A percentile compares a stretch with the other conserved stretches of the same genome.
phyloP scores from a whole-genome alignment of 2,113 vertebrate genomes.

The Phalacrocorax carbo region DNA sequence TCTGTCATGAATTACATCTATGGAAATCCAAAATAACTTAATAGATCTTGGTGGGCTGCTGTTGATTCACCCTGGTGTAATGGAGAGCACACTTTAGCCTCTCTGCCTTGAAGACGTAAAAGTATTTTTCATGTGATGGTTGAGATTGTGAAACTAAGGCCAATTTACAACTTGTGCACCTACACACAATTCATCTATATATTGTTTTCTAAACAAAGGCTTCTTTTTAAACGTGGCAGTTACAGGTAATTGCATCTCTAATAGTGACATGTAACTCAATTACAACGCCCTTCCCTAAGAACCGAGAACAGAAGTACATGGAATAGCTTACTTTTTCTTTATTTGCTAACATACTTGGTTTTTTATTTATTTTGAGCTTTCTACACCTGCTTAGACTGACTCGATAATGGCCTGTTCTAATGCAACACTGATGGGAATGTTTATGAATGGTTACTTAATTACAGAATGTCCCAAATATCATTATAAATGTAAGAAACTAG shows the following conservation, averaged over 20 bases:
- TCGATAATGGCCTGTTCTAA: neutral
- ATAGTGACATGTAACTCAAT: conserved; percentile 35
- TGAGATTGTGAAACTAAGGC: neutral
- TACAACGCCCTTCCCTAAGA: neutral
- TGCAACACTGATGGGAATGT: neutral
- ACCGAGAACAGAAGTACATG: neutral
- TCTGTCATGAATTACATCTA: neutral
- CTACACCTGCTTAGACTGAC: conserved; percentile 5
- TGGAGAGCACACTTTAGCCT: neutral
- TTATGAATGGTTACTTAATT: conserved; percentile 51
- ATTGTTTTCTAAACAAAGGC: conserved; percentile 15
- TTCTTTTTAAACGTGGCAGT: neutral
- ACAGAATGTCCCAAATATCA: conserved; percentile 5
- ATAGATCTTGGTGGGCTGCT: neutral
- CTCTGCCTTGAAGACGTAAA: neutral
- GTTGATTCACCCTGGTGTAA: neutral
- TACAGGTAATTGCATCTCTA: conserved; percentile 35
- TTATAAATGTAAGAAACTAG: conserved; percentile 2
- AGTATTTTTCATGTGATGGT: neutral
- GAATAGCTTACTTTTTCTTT: neutral
- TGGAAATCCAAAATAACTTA: neutral
- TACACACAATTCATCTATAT: neutral
- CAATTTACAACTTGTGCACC: neutral
- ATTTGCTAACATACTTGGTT: neutral
- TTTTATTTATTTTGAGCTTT: conserved; percentile 16